These are phyloP conservation scores for Riparia riparia DNA, from an alignment of 2,113 vertebrate genomes.

Conservation along the genomic window DNA sequence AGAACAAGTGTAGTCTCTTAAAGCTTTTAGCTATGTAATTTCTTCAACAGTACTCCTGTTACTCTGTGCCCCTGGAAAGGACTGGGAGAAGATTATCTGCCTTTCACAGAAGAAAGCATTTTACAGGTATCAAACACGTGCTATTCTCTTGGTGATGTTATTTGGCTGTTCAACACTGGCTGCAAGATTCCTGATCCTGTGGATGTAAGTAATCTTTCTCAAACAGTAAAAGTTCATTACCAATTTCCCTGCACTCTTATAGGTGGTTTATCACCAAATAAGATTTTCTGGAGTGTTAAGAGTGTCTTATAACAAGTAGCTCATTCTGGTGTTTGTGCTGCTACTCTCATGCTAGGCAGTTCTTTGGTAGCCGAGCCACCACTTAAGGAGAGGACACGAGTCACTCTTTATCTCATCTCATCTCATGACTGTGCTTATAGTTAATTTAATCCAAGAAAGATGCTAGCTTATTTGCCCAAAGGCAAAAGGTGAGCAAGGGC, in stretches of 20 bases:
- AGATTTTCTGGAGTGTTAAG: background rate
- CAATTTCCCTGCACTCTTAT: background rate
- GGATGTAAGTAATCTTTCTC: background rate
- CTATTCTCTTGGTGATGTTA: background rate
- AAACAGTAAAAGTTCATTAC: background rate
- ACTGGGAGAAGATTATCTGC: background rate
- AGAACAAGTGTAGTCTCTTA: background rate
- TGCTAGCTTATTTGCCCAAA: background rate
- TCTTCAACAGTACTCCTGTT: background rate
- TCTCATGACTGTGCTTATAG: background rate
- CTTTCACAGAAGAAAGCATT: background rate
- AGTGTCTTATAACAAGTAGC: background rate
- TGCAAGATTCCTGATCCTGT: background rate
- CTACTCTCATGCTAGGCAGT: background rate
- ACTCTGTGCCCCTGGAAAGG: background rate
- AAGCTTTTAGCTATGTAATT: background rate
- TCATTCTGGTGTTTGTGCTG: background rate
- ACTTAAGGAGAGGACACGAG: rapidly evolving
- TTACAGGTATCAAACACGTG: background rate
- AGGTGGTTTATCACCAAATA: background rate
- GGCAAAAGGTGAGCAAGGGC: background rate
- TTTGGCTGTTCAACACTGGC: background rate
- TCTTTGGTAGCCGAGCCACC: background rate
- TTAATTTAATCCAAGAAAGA: background rate
- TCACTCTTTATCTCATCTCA: background rate